These are phyloP conservation scores for Meteorus cinctellus DNA, from an alignment of 2,888 invertebrate genomes.

Conservation along the genomic window DNA sequence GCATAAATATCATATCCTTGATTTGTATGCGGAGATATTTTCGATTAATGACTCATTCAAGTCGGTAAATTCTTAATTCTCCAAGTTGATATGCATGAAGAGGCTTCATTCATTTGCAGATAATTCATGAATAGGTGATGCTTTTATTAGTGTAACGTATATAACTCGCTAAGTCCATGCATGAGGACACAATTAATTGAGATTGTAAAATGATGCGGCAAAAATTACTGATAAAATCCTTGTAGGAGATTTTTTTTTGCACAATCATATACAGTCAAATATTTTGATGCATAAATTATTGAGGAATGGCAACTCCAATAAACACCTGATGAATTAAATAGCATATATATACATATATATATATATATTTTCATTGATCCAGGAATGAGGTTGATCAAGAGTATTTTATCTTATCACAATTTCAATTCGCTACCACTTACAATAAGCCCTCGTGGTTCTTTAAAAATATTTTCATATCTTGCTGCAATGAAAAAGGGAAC, in stretches of 20 bases:
- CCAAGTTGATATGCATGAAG: not conserved
- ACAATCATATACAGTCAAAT: not conserved
- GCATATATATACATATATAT: not conserved
- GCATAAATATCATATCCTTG: not conserved
- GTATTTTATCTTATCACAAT: not conserved
- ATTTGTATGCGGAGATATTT: not conserved
- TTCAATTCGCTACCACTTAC: not conserved
- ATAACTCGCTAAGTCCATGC: not conserved
- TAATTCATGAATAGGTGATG: not conserved
- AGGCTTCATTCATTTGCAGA: not conserved
- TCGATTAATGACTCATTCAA: not conserved
- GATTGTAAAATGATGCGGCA: not conserved
- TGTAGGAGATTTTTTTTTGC: not conserved
- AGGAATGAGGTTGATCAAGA: not conserved
- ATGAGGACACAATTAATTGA: not conserved
- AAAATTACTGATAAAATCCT: not conserved
- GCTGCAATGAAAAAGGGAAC: not conserved
- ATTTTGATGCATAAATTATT: not conserved
- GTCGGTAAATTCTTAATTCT: not conserved
- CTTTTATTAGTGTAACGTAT: not conserved
- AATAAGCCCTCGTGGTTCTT: too few relatives aligned
- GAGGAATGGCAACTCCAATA: not conserved
- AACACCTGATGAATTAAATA: not conserved
- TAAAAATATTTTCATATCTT: not conserved
- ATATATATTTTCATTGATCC: not conserved